Conservation (phyloP, 2,888 invertebrate species). For the Spatulosminthurus flaviceps region DNA sequence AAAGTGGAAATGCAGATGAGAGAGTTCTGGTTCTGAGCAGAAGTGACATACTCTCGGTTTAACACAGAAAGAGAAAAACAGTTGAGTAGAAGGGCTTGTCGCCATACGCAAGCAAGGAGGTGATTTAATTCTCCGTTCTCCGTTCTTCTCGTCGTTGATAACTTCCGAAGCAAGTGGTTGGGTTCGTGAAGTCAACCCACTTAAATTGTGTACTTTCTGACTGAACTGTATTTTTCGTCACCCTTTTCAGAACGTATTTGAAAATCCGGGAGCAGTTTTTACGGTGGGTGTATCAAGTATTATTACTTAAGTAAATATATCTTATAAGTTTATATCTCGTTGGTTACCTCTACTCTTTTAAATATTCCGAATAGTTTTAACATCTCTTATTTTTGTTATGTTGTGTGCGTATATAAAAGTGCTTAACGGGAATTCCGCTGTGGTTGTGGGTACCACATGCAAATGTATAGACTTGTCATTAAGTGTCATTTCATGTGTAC, state of each 20-base stretch:
- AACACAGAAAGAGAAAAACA: slow-evolving; percentile 24
- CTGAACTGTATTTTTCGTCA: not conserved
- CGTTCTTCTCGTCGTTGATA: slow-evolving; percentile 1
- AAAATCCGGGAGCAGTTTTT: slow-evolving; percentile 1
- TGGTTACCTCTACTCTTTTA: no score
- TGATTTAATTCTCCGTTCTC: slow-evolving; percentile 9
- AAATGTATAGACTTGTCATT: no score
- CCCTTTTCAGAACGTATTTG: not conserved
- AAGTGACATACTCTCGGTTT: slow-evolving; percentile 27
- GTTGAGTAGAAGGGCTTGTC: slow-evolving; percentile 39
- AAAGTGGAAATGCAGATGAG: slow-evolving; percentile 37
- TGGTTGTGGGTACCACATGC: no score
- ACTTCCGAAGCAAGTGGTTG: slow-evolving; percentile 26
- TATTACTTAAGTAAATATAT: not conserved
- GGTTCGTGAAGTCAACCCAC: slow-evolving; percentile 26
- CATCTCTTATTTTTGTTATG: no score
- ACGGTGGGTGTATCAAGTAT: not conserved
- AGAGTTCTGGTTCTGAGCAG: slow-evolving; percentile 23
- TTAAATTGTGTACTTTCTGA: not conserved
- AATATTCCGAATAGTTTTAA: no score
- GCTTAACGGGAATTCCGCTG: no score
- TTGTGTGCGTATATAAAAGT: no score
- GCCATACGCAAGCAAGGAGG: slow-evolving; percentile 40
- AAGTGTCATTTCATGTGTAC: no score
- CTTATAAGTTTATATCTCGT: not conserved